phyloP scores from a whole-genome alignment of 2,797 vertebrate genomes.

The Ctenopoma kingsleyae region DNA sequence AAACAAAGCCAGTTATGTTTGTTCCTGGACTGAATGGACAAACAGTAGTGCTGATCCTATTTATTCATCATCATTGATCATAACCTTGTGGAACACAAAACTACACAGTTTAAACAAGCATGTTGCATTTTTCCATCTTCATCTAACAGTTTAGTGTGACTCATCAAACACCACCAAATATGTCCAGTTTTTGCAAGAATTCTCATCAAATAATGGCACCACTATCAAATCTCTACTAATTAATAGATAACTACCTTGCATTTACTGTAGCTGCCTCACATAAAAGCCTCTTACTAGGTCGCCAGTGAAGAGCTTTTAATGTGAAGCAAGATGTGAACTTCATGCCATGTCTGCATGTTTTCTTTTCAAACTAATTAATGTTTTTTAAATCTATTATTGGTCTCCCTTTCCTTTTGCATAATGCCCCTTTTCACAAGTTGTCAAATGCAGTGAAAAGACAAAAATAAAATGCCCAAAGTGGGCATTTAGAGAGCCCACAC shows the following conservation, averaged over 20 bases:
- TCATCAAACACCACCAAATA: no score
- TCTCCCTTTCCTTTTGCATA: not conserved
- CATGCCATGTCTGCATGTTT: not conserved
- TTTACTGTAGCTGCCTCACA: not conserved
- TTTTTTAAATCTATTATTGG: not conserved
- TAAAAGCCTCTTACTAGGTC: not conserved
- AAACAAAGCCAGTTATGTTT: no score
- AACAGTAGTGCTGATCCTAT: no score
- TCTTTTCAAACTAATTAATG: not conserved
- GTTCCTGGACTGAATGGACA: no score
- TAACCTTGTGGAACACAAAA: no score
- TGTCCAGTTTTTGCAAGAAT: no score
- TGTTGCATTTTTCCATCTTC: no score
- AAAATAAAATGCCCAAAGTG: not conserved
- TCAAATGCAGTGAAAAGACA: not conserved
- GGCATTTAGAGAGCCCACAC: not conserved
- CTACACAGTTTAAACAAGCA: no score
- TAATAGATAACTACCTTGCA: not conserved
- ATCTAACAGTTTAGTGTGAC: no score
- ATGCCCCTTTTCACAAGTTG: not conserved
- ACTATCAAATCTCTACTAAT: not conserved
- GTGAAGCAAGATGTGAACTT: not conserved
- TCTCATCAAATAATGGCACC: not conserved
- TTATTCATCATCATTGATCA: no score
- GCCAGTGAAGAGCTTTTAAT: not conserved